These are phyloP conservation scores for Falco cherrug DNA, from an alignment of 2,797 vertebrate genomes.

Conservation along the genomic window DNA sequence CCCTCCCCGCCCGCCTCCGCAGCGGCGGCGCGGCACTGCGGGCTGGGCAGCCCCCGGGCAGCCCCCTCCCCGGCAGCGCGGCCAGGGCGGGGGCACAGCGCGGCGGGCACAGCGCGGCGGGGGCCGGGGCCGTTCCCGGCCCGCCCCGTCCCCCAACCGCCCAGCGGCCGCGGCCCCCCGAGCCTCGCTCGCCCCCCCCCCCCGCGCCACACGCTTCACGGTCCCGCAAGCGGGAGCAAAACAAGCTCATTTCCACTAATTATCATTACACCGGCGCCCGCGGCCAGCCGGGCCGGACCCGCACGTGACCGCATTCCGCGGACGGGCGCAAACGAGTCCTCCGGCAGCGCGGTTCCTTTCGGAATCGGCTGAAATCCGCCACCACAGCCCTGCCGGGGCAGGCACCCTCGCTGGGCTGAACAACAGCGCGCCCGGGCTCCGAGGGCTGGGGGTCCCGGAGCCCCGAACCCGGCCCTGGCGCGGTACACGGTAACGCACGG, in stretches of 20 bases:
- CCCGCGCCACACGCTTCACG: conserved; percentile 34
- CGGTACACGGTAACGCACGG: too few species aligned
- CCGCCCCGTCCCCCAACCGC: too few species aligned
- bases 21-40: conserved; percentile 59
- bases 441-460: too few species aligned
- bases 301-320: neutral
- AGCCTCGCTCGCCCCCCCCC: neutral
- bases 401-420: too few species aligned
- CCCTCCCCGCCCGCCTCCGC: conserved; percentile 33
- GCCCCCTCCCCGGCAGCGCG: too few species aligned
- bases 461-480: too few species aligned
- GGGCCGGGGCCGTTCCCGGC: neutral
- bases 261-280: conserved; percentile 22
- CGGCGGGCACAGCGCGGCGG: too few species aligned
- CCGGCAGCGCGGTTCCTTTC: conserved; percentile 39
- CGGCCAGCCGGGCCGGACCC: conserved; percentile 44
- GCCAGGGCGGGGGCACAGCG: too few species aligned
- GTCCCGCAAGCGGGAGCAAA: conserved; percentile 27
- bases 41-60: too few species aligned
- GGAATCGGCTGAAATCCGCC: neutral
- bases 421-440: too few species aligned
- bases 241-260: conserved; percentile 56
- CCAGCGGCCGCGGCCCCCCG: neutral
- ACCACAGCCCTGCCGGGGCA: too few species aligned
- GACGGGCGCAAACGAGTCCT: conserved; percentile 13